Base-by-base conservation (phyloP, 2,113 vertebrate genomes). In the Ibidorhyncha struthersii region DNA sequence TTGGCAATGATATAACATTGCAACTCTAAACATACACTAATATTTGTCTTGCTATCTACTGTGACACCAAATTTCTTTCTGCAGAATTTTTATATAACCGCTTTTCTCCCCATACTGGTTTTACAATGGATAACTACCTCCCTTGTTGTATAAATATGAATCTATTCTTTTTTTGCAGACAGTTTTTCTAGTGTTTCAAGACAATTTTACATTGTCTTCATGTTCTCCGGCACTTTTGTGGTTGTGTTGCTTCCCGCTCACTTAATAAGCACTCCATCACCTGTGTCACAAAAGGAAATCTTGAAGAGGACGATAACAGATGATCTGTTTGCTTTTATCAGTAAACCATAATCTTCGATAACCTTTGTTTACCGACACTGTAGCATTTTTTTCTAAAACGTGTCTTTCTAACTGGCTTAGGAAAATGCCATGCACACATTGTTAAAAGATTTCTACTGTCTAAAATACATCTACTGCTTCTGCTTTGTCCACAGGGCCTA, bases 141-240 rank as follows among this genome's bases (percentile, higher is more conserved):
- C 20, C 1, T 6, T 82, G 11, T 43, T 80, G 1, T 2, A 76
- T 41, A 67, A 90, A 71, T 38, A 55, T 8, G 4, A 93, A 53
- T 59, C 11, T 22, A 10, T 74, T n/a, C 0, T 12, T 27, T 66
- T 66, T 61, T 58, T 50, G 3, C 0, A 1, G n/a, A 36, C 10
- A 61, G 11, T 29, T 92, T 86, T 84, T 52, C 27, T 84, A 56
- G n/a, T 50, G 36, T 85, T 90, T 67, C 1, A 3, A 82, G 58
- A 72, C 17, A 52, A 86, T 56, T 89, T 80, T 47, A 27, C 9
- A 19, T 14, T 67, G 17, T 80, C n/a, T 55, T 76, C n/a, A 30
- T 69, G 53, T 36, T 89, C 26, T 59, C 43, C 56, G 53, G 91
- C 81, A 13, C 26, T 86, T 89, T 82, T 69, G 58, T 47, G 7